Percentiles rank a stretch among this genome's conserved stretches.
Conservation (phyloP, 1,140 invertebrate genomes). For the Capitella teleta region DNA sequence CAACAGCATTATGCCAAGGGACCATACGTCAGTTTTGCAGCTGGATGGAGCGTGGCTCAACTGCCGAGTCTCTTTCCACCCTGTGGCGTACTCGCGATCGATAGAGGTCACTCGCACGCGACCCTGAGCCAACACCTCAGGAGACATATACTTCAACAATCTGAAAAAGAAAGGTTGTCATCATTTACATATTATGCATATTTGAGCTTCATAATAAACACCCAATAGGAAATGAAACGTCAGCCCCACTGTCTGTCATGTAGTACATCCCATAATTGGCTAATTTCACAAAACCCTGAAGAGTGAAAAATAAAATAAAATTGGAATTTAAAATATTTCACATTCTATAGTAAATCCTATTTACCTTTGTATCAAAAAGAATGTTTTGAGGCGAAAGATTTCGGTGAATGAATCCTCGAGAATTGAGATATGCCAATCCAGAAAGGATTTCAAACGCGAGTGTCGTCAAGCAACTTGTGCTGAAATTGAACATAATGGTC, state of each 20-base stretch:
- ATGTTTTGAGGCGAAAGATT: slow-evolving; percentile 76
- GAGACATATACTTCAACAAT: slow-evolving; percentile 56
- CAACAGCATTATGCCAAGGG: slow-evolving; percentile 72
- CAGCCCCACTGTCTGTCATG: slow-evolving; percentile 72
- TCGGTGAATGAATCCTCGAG: slow-evolving; percentile 61
- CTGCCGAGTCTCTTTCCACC: background rate
- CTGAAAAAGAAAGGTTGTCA: background rate
- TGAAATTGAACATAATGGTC: slow-evolving; percentile 16
- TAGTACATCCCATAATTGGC: slow-evolving; percentile 87
- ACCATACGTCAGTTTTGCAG: slow-evolving; percentile 78
- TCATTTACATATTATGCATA: background rate
- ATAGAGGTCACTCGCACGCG: slow-evolving; percentile 33
- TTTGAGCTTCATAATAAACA: slow-evolving; percentile 29
- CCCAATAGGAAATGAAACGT: slow-evolving; percentile 86
- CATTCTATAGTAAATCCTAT: no score
- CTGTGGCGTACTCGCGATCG: background rate
- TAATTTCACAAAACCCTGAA: slow-evolving; percentile 58
- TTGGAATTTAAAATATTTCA: background rate
- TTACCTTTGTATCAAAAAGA: slow-evolving; percentile 55
- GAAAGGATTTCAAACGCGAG: slow-evolving; percentile 59
- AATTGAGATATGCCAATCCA: slow-evolving; percentile 63
- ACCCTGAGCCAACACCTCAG: slow-evolving; percentile 48
- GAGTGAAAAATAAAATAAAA: background rate
- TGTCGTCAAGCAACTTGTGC: slow-evolving; percentile 46
- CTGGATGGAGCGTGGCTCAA: slow-evolving; percentile 14